phyloP scores from a whole-genome alignment of 2,888 invertebrate genomes.

The Willowsia nigromaculata region DNA sequence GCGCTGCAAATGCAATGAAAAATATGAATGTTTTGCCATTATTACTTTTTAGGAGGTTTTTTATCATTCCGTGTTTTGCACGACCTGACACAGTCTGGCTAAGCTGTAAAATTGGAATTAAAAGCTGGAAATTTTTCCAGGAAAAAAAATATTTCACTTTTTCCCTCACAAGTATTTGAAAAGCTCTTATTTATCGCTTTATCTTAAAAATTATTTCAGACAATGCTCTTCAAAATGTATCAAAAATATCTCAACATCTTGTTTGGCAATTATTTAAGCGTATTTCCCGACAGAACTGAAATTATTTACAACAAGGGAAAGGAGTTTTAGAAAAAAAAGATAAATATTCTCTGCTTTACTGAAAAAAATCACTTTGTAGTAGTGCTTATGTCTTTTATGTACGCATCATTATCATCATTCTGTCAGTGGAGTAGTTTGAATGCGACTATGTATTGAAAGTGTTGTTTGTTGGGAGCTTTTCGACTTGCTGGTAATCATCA shows the following conservation, averaged over 20 bases:
- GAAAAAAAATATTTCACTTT: not conserved
- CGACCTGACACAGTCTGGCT: not conserved
- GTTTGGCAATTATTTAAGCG: not conserved
- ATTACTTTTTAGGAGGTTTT: not conserved
- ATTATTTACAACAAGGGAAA: not conserved
- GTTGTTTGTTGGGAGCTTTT: constrained; percentile 16
- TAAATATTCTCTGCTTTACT: not conserved
- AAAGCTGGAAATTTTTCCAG: not conserved
- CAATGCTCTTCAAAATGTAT: not conserved
- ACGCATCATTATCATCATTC: not conserved
- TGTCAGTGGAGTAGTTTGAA: not conserved
- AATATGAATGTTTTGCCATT: not conserved
- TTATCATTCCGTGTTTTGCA: not conserved
- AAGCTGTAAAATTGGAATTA: not conserved
- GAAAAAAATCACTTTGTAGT: not conserved
- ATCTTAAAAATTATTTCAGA: not conserved
- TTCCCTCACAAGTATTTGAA: not conserved
- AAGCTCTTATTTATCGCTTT: not conserved
- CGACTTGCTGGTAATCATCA: constrained; percentile 3
- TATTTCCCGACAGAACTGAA: not conserved
- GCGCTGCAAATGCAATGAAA: constrained; percentile 13
- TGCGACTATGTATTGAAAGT: not conserved
- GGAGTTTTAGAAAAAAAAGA: constrained; percentile 17
- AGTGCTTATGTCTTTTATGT: not conserved
- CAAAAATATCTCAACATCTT: not conserved